Evolutionary conservation across 2,797 vertebrate species (phyloP), one percentile per base, ranked within the genome.

Genomic region (Propithecus deckenii): DNA sequence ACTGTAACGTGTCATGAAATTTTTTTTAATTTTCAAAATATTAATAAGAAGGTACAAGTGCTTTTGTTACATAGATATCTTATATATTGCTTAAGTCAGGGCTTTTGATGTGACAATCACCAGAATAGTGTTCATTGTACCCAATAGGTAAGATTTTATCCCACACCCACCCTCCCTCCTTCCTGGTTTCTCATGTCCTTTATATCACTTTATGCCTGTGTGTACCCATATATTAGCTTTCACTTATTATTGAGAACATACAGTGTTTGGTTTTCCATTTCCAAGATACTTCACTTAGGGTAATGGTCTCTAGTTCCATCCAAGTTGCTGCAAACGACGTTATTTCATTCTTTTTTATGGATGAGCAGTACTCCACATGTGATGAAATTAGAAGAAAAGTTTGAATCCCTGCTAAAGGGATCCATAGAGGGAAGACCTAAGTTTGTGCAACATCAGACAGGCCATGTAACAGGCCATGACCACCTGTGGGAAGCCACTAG

Each of bases 391-490:
- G 43, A 65, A 18, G 11, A 46, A 18, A 83, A n/a, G 5, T 69
- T 84, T 78, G 38, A 48, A 13, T 76, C 4, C 67, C 14, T 72
- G 15, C 28, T 81, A 59, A 63, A 57, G 25, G 17, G 46, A 35
- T 28, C 1, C 5, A 23, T 7, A 9, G 10, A 57, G 17, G 15
- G 41, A 76, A 23, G 41, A 25, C 14, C 35, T 55, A 11, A 20
- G 4, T 30, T 30, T 28, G 32, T 9, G 0, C 25, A 2, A 3
- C 55, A 3, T 59, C 35, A 67, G 20, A 14, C 5, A 43, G 18
- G 67, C 6, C 18, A 5, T 2, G 8, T 23, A 10, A 10, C 32
- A 52, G 35, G 28, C 0, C 2, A 15, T 17, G 46, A 7, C 9
- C 28, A 28, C 7, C 41, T 35, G 32, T 2, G 4, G 46, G 25